Evolutionary conservation across 2,888 invertebrate species (phyloP).

Genomic region (Patella depressa): DNA sequence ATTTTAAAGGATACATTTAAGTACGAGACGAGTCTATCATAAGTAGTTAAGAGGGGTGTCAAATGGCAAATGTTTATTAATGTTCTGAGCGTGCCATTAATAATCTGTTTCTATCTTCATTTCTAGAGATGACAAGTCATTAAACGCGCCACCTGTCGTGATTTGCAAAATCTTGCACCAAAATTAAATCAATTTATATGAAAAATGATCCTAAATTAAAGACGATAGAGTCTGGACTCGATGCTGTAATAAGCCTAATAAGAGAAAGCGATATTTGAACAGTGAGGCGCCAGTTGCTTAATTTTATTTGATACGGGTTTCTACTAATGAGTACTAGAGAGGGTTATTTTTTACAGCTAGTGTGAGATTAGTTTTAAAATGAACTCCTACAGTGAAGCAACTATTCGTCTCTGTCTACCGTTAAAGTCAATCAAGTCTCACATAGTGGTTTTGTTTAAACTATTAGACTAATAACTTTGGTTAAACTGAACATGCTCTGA

Average conservation of each 20-base stretch:
- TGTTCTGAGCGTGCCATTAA: not conserved
- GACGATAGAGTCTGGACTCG: not conserved
- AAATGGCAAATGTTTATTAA: not conserved
- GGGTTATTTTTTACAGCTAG: too few species aligned
- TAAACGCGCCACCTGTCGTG: conserved; percentile 7
- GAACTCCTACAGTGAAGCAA: too few species aligned
- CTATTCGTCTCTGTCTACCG: too few species aligned
- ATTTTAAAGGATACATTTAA: too few species aligned
- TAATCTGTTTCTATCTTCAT: conserved; percentile 2
- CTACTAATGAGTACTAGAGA: not conserved
- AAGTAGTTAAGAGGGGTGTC: not conserved
- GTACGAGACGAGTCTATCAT: not conserved
- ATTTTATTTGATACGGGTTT: not conserved
- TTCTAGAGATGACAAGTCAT: conserved; percentile 13
- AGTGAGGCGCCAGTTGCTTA: not conserved
- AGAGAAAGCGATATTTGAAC: conserved; percentile 1
- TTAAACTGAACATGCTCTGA: too few species aligned
- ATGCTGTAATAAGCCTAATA: conserved; percentile 8
- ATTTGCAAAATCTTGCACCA: conserved; percentile 9
- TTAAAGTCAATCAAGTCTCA: too few species aligned
- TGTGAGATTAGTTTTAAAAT: too few species aligned
- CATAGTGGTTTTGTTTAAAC: too few species aligned
- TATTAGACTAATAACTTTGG: too few species aligned
- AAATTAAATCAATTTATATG: conserved; percentile 6
- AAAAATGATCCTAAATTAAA: not conserved